Percentiles rank a stretch among this genome's conserved stretches.
Conservation (phyloP, 2,888 invertebrate species). For the Drosophila cognata region DNA sequence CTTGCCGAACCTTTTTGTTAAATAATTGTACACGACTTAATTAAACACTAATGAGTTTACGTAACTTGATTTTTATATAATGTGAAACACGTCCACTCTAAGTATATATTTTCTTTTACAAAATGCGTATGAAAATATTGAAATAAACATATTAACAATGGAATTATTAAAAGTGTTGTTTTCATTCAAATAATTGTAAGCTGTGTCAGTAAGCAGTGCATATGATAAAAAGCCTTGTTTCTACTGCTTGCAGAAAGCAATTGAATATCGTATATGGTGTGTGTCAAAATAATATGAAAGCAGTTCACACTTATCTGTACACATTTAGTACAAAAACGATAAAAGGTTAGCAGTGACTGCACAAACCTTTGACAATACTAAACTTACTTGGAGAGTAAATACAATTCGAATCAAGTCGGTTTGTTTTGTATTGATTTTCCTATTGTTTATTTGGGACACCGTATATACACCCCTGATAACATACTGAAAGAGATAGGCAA, state of each 20-base stretch:
- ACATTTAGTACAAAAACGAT: constrained; percentile 8
- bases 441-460: not conserved
- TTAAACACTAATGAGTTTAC: constrained; percentile 43
- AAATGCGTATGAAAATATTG: constrained; percentile 58
- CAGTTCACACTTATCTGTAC: not conserved
- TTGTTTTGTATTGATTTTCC: not conserved
- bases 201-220: not conserved
- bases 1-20: constrained; percentile 60
- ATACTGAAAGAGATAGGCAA: not conserved
- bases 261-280: constrained; percentile 6
- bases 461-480: not conserved
- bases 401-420: not conserved
- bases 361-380: not conserved
- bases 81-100: constrained; percentile 65
- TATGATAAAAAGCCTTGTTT: not conserved
- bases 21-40: constrained; percentile 64
- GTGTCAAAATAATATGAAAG: not conserved
- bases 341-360: not conserved
- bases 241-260: constrained; percentile 27
- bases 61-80: constrained; percentile 42
- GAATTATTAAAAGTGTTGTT: not conserved
- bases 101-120: constrained; percentile 63
- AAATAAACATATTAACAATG: constrained; percentile 64
- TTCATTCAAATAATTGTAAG: constrained; percentile 5
- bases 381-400: not conserved